Base-by-base conservation (phyloP, 2,888 invertebrate genomes). In the Melinopterus prodromus region DNA sequence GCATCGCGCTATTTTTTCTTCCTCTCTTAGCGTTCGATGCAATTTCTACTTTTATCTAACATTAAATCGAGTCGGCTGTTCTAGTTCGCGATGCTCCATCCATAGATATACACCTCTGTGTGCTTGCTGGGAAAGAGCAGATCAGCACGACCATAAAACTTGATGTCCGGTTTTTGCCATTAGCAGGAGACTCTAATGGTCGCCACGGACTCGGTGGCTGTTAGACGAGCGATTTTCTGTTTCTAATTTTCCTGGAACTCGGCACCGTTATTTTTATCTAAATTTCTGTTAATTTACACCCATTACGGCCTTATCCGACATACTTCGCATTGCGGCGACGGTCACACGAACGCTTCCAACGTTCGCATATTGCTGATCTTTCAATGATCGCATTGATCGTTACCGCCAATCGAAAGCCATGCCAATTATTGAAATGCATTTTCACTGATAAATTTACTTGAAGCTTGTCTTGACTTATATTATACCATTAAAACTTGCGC, bases 241-340 rank as follows among this genome's bases (percentile, higher is more conserved):
- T 69, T 78, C 75, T 70, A 75, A 69, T 74, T 71, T 77, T 78
- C 78, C 75, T 15, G 75, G 76, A 78, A 78, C 69, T 16, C 70
- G 76, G 70, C 78, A 78, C 78, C 78, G 76, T 78, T 78, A 78
- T 70, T 35, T 76, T 78, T 72, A 74, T 78, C 53, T 78, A 53
- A 74, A 78, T 78, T 72, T 74, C 74, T 74, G 74, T 37, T 74
- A 74, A 74, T 74, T 74, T 37, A 37, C 35, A 74, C 74, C 37
- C 74, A 37, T 74, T 74, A 74, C 26, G 37, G 36, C n/a, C 74
- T 53, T 53, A 53, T 53, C 74, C 74, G 74, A 74, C 74, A 74
- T 74, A 74, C 74, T 74, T 74, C 74, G 74, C 26, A 74, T 74
- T 36, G 74, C 74, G 36, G 35, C 5, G 72, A 15, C 16, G 35